phyloP scores from a whole-genome alignment of 2,113 vertebrate species.

The Oceanodroma tethys region DNA sequence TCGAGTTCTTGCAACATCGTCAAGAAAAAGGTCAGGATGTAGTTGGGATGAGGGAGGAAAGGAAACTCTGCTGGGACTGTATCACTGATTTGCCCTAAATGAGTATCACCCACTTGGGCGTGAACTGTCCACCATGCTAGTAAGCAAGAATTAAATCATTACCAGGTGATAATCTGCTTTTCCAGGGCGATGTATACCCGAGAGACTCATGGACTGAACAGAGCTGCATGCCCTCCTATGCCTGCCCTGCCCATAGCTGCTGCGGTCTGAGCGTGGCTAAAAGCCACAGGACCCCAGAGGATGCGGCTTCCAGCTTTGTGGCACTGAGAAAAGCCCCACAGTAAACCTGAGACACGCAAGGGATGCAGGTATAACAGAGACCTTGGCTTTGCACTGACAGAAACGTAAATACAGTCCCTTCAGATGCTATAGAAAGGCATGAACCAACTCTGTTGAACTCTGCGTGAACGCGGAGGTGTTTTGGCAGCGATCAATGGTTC shows the following conservation, averaged over 20 bases:
- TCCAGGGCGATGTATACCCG: not conserved
- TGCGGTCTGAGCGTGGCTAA: not conserved
- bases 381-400: not conserved
- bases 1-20: not conserved
- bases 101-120: not conserved
- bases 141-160: not conserved
- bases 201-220: not conserved
- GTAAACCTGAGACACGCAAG: not conserved
- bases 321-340: not conserved
- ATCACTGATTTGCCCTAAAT: not conserved
- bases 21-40: not conserved
- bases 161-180: not conserved
- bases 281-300: not conserved
- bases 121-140: not conserved
- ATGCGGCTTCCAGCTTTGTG: not conserved
- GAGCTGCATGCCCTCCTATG: not conserved
- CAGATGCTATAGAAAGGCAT: not conserved
- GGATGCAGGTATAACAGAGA: not conserved
- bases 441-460: not conserved
- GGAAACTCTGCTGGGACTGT: not conserved
- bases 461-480: not conserved
- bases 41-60: not conserved
- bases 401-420: not conserved
- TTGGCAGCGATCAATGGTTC: not conserved
- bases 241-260: not conserved